Base-by-base conservation (phyloP, 2,888 invertebrate species). In the Calameuta idolon region DNA sequence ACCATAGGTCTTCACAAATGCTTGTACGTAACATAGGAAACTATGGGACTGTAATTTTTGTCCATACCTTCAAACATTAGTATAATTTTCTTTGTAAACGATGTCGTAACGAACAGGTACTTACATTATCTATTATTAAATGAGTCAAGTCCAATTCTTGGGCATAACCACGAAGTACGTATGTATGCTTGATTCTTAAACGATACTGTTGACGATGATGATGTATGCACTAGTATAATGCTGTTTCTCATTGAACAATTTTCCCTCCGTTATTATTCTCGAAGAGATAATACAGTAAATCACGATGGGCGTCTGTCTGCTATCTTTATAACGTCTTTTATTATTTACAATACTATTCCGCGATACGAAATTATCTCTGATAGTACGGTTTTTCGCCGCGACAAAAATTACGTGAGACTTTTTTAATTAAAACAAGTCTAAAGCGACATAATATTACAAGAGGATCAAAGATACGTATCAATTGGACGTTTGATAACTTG, bases 291-390 rank as follows among this genome's bases (percentile, higher is more conserved):
- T 55, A 5, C 12, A 15, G 71, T n/a, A 12, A 71, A 71, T 71
- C 33, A 31, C 31, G 15, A 30, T 55, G 5, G 55, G 55, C 55
- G 55, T 23, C 55, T 55, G 30, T 55, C 23, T 55, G 30, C 15
- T 71, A 71, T 71, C 71, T 71, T 69, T 71, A 31, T 31, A 71
- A 31, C 71, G 71, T 31, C 71, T 71, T 71, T 12, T 12, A 71
- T 71, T 34, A 55, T 55, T 55, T 23, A 23, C 55, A 55, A 55
- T 55, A 23, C 55, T 55, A 55, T 55, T 23, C 9, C 5, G 23
- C 23, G 40, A 9, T 55, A 55, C 15, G 23, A 55, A 55, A 55
- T 55, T 23, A 23, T 55, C 55, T 55, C 55, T 55, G 55, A 55
- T 55, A 55, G 23, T 55, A 23, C 55, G 23, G 2, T 23, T 15